Evolutionary conservation across 2,113 vertebrate genomes (phyloP), one percentile per base, ranked within the genome.

Genomic region (Synodontis membranacea): DNA sequence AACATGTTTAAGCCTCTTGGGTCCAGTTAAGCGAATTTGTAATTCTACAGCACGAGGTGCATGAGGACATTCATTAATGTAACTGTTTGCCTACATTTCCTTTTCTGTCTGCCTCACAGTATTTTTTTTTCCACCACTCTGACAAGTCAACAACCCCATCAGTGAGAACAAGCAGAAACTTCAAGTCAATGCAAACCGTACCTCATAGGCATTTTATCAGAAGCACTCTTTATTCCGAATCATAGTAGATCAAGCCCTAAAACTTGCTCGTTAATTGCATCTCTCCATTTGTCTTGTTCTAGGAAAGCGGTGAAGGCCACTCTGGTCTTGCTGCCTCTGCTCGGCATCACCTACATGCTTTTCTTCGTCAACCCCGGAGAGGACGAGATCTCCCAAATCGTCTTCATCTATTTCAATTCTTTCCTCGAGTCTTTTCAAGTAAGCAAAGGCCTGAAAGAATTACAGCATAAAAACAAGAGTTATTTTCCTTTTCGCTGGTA

Each of bases 251-350:
- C 42, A 75, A 46, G 21, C 34, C 2, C 6, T 39, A 1, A 74
- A 39, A n/a, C 54, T 42, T 72, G 28, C 46, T 37, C 52, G 58
- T 39, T 42, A 80, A 80, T 39, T 54, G 34, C 42, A 84, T 72
- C 12, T 42, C 34, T 48, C 52, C 23, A 64, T 6, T 62, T 37
- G 42, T 75, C 44, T 0, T 66, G 68, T 82, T 82, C 70, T 89
- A 99, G 98, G 92, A 99, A 99, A 95, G 98, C 98, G 2, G 98
- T 99, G 92, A 99, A 99, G 90, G 98, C 98, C 39, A 99, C 98
- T 0, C 95, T 99, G 91, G 98, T 99, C 7, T 95, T 99, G 34
- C 95, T 99, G 54, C 98, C 98, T 9, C 95, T 99, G n/a, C 94
- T 99, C 90, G 98, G 98, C 46, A 99, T 99, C 94, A 99, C 98